Conservation (phyloP, 2,113 vertebrate species). For the Agapornis roseicollis region DNA sequence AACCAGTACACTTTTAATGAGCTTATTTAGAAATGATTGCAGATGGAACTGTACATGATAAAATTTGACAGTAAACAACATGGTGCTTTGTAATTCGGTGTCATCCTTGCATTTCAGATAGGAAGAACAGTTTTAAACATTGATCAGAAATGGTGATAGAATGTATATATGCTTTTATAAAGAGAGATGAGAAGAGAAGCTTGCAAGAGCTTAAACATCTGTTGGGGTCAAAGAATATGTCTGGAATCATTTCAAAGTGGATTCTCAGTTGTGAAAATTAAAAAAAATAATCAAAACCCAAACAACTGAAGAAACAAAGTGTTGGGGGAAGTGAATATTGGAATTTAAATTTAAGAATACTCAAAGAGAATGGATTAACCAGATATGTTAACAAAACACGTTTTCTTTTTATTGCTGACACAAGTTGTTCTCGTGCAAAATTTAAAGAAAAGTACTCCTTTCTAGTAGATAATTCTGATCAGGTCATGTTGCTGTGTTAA, state of each 20-base stretch:
- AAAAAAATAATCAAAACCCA: background rate
- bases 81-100: background rate
- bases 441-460: background rate
- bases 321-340: background rate
- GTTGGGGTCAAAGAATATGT: conserved; percentile 16
- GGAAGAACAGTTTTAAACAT: conserved; percentile 28
- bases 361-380: background rate
- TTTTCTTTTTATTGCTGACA: background rate
- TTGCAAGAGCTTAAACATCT: conserved; percentile 30
- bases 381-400: background rate
- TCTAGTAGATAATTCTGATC: background rate
- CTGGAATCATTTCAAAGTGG: conserved; percentile 22
- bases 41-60: conserved; percentile 18
- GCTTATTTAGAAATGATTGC: background rate
- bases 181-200: conserved; percentile 23
- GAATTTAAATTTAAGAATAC: background rate
- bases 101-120: background rate
- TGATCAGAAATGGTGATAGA: conserved; percentile 38
- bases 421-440: background rate
- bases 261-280: conserved; percentile 28
- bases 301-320: background rate
- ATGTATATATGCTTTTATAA: background rate
- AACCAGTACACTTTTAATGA: conserved; percentile 39
- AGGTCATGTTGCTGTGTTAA: background rate
- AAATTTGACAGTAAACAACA: conserved; percentile 39